phyloP scores from a whole-genome alignment of 2,797 vertebrate genomes.

The Pachyuromys duprasi region DNA sequence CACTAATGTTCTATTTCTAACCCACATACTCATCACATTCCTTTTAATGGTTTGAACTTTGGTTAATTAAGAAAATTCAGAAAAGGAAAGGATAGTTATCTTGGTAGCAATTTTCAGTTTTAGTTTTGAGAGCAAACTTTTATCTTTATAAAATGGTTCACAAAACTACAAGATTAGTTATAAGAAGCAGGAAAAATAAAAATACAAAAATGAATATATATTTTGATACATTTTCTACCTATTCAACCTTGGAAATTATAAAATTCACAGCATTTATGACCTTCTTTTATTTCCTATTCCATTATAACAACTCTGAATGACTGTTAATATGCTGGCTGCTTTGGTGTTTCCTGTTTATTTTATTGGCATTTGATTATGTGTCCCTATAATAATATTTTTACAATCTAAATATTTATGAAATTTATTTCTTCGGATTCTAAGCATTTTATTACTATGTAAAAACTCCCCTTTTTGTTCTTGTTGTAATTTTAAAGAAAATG shows the following conservation, averaged over 20 bases:
- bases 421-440: neutral
- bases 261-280: neutral
- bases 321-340: neutral
- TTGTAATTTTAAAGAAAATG: neutral
- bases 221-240: neutral
- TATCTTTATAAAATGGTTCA: neutral
- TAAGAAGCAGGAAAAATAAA: neutral
- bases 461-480: neutral
- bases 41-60: neutral
- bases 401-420: neutral
- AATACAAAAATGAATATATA: neutral
- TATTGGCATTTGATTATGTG: neutral
- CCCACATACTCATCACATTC: neutral
- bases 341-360: neutral
- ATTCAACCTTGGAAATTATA: neutral
- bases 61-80: conserved; percentile 18
- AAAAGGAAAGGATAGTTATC: neutral
- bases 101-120: neutral
- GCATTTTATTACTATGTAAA: neutral
- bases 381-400: neutral
- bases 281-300: neutral
- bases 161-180: neutral
- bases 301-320: neutral
- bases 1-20: neutral
- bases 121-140: neutral